Percentiles rank a stretch among this genome's conserved stretches.
These are phyloP conservation scores for Hirtodrosophila histrioides DNA, from an alignment of 2,888 invertebrate species.

Conservation along the genomic window DNA sequence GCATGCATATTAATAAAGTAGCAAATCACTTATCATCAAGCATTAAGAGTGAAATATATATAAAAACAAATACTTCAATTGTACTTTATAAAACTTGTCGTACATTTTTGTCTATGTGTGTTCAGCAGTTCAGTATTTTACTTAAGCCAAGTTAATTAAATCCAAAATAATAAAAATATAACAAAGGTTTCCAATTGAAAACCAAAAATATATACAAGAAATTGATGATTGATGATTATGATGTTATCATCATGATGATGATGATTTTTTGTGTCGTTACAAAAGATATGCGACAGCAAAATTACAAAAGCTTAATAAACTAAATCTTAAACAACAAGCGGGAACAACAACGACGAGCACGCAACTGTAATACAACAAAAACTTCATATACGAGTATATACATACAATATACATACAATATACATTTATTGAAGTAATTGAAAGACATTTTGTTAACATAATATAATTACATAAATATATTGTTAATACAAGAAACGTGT, in stretches of 20 bases:
- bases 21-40: slow-evolving; percentile 14
- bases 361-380: slow-evolving; percentile 70
- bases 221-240: slow-evolving; percentile 6
- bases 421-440: slow-evolving; percentile 36
- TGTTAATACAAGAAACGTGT: slow-evolving; percentile 48
- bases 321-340: slow-evolving; percentile 55
- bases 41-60: slow-evolving; percentile 56
- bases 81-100: slow-evolving; percentile 43
- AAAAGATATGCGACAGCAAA: slow-evolving; percentile 36
- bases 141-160: slow-evolving; percentile 70
- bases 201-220: slow-evolving; percentile 48
- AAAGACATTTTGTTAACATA: slow-evolving; percentile 61
- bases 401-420: slow-evolving; percentile 22
- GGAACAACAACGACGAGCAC: slow-evolving; percentile 72
- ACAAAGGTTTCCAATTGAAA: slow-evolving; percentile 68
- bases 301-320: slow-evolving; percentile 46
- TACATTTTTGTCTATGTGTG: slow-evolving; percentile 62
- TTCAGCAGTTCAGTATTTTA: slow-evolving; percentile 77
- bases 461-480: slow-evolving; percentile 49
- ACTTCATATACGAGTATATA: slow-evolving; percentile 32
- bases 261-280: slow-evolving; percentile 20
- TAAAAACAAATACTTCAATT: slow-evolving; percentile 22
- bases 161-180: slow-evolving; percentile 25
- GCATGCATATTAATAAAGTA: slow-evolving; percentile 19
- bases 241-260: too few relatives aligned